These are phyloP conservation scores for Gymnopithys bicolor DNA, from an alignment of 2,797 vertebrate species.

Conservation along the genomic window DNA sequence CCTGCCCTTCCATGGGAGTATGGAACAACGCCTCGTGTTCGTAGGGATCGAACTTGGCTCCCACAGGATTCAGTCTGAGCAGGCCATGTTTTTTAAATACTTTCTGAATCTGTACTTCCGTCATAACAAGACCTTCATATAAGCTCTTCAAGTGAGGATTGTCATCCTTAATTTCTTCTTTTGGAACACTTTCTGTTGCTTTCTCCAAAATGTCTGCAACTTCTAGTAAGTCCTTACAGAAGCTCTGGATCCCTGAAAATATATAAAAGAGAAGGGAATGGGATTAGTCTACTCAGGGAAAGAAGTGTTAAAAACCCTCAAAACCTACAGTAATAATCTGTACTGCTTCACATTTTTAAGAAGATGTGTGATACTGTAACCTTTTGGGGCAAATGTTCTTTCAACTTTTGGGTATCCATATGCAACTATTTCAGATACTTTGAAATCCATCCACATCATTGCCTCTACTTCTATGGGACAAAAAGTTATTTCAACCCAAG, in stretches of 20 bases:
- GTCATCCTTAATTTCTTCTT: slow-evolving; percentile 86
- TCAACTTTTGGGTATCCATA: neutral
- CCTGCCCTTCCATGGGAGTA: slow-evolving; percentile 85
- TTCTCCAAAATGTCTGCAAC: slow-evolving; percentile 96
- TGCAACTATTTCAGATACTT: neutral
- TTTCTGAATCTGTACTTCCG: slow-evolving; percentile 92
- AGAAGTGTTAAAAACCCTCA: neutral
- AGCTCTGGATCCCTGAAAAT: slow-evolving; percentile 90
- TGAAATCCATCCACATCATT: neutral
- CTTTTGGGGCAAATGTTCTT: neutral
- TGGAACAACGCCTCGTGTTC: slow-evolving; percentile 97
- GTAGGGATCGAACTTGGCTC: slow-evolving; percentile 94
- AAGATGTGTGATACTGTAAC: neutral
- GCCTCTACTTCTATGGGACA: neutral
- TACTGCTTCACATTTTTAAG: neutral
- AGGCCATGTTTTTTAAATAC: slow-evolving; percentile 94
- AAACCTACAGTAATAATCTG: neutral
- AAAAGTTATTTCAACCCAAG: neutral
- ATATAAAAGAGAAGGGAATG: neutral
- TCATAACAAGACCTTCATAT: slow-evolving; percentile 94
- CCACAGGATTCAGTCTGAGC: slow-evolving; percentile 86
- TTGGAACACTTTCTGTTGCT: slow-evolving; percentile 92
- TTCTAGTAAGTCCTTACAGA: slow-evolving; percentile 97
- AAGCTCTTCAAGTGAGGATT: slow-evolving; percentile 96
- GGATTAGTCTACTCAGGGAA: neutral